Evolutionary conservation across 2,888 invertebrate species (phyloP), one percentile per base, ranked within the genome.

Genomic region (Stegophylla sp.): DNA sequence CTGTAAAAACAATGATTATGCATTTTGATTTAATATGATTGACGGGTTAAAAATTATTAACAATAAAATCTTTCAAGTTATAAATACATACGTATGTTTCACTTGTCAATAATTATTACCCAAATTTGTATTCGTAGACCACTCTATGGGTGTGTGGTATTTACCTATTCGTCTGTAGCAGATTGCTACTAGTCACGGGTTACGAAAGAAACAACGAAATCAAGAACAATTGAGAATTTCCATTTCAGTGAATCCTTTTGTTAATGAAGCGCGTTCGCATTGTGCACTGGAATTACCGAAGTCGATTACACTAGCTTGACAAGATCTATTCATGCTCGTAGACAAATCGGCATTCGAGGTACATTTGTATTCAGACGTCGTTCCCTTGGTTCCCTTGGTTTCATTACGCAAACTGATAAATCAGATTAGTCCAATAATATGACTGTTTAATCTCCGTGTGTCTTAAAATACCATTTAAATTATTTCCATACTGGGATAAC

Each of bases 291-390:
- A 72, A 72, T 59, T 56, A 72, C 56, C 56, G 56, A 56, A 72
- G 56, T 72, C 72, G 43, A 72, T 59, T 72, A 72, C 3, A 63
- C n/a, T 74, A 74, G 34, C 48, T 48, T 63, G 63, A 63, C 63
- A 63, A 48, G 15, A 63, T 74, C 61, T 13, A 63, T 74, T 63
- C 63, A 48, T 63, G n/a, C 20, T 61, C 28, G 45, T 17, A 63
- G 61, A 63, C n/a, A 74, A 48, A 63, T 48, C 63, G 10, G 23
- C 26, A 17, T 72, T 72, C 23, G 43, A 41, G 26, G 5, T 56
- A 59, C 23, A 72, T 59, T 43, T 17, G 3, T 59, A 26, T 26
- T 72, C 23, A 17, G 26, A 56, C n/a, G n/a, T n/a, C n/a, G n/a
- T n/a, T n/a, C n/a, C n/a, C n/a, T n/a, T n/a, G 41, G 10, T 56